A percentile compares a stretch with the other conserved stretches of the same genome.
Evolutionary conservation across 2,113 vertebrate genomes (phyloP).

Genomic region (Indicator indicator): DNA sequence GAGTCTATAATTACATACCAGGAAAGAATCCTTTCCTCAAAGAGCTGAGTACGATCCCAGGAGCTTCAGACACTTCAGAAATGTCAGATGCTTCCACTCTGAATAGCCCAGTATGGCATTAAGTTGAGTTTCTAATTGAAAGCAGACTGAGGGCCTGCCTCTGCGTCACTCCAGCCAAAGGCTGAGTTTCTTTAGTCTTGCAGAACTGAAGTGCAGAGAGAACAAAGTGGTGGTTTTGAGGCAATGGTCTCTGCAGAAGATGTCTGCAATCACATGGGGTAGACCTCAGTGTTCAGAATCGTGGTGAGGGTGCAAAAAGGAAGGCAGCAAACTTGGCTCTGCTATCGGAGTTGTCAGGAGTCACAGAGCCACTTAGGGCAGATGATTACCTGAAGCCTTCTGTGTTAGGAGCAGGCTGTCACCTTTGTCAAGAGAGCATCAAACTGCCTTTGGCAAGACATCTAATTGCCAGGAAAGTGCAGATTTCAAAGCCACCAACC

Average conservation of each 20-base stretch:
- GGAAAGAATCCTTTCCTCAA: not conserved
- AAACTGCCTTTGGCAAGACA: not conserved
- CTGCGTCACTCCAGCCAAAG: not conserved
- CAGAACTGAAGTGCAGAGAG: not conserved
- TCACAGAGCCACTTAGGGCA: not conserved
- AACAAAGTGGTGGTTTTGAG: not conserved
- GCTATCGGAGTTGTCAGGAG: rapidly evolving
- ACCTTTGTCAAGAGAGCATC: not conserved
- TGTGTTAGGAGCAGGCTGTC: rapidly evolving
- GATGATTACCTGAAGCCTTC: not conserved
- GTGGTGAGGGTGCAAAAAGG: not conserved
- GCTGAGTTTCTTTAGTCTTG: not conserved
- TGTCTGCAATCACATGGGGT: rapidly evolving
- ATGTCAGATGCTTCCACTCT: not conserved
- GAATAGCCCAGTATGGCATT: not conserved
- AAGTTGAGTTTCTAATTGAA: not conserved
- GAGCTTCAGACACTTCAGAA: not conserved
- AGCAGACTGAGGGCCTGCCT: not conserved
- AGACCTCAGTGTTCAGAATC: not conserved
- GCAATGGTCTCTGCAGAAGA: not conserved
- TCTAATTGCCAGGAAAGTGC: not conserved
- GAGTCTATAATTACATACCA: not conserved
- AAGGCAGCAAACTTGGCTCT: not conserved
- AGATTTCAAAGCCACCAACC: not conserved
- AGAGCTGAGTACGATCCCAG: not conserved